Evolutionary conservation across 2,888 invertebrate species (phyloP).

Genomic region (Papilio protenor): DNA sequence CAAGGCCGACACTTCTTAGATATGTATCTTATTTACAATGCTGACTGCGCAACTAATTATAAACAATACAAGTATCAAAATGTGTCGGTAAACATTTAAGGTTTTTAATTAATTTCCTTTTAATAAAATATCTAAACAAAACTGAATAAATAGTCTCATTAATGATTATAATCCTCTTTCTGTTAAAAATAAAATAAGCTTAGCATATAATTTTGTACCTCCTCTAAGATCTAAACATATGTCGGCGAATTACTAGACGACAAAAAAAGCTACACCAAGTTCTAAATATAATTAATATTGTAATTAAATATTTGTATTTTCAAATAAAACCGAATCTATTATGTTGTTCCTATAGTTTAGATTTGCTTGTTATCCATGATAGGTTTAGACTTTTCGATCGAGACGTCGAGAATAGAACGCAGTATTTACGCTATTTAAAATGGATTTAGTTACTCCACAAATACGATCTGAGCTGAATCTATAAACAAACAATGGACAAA

Average conservation of each 20-base stretch:
- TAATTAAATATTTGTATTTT: background rate
- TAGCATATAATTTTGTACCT: background rate
- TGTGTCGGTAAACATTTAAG: background rate
- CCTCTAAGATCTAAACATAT: slow-evolving; percentile 12
- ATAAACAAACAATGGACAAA: background rate
- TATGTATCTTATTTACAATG: slow-evolving; percentile 51
- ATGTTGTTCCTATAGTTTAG: background rate
- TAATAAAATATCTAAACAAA: background rate
- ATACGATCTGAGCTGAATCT: background rate
- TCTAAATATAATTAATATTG: background rate
- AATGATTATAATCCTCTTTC: background rate
- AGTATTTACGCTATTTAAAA: too few relatives aligned
- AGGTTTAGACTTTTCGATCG: too few relatives aligned
- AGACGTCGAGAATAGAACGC: too few relatives aligned
- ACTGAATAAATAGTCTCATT: background rate
- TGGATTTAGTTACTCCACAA: too few relatives aligned
- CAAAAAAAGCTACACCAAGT: background rate
- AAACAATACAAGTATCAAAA: slow-evolving; percentile 26
- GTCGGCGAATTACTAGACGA: background rate
- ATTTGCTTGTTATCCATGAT: background rate
- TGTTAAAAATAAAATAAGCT: background rate
- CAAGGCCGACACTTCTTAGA: slow-evolving; percentile 57
- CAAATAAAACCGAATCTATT: background rate
- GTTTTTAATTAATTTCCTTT: slow-evolving; percentile 11
- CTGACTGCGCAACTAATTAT: slow-evolving; percentile 44